A percentile compares a stretch with the other conserved stretches of the same genome.
phyloP scores from a whole-genome alignment of 2,888 invertebrate species.

The Salpingus planirostris region DNA sequence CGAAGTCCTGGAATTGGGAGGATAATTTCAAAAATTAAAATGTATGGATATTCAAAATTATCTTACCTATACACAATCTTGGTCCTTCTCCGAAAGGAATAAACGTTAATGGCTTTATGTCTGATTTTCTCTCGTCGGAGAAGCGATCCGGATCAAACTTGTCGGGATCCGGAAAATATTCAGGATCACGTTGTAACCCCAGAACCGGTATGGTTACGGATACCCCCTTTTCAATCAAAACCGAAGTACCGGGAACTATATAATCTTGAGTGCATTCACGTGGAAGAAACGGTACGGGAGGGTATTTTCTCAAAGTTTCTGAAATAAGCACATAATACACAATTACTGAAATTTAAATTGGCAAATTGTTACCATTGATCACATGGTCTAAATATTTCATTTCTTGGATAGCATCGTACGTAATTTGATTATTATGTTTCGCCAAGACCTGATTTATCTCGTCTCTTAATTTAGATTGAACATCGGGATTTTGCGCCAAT shows the following conservation, averaged over 20 bases:
- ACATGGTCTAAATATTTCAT: slow-evolving; percentile 41
- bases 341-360: background rate
- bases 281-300: background rate
- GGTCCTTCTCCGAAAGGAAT: slow-evolving; percentile 2
- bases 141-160: background rate
- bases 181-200: background rate
- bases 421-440: slow-evolving; percentile 32
- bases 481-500: slow-evolving; percentile 38
- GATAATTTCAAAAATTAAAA: background rate
- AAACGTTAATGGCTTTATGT: background rate
- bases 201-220: background rate
- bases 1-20: background rate
- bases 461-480: slow-evolving; percentile 38
- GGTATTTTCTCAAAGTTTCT: slow-evolving; percentile 1
- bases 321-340: background rate
- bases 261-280: background rate
- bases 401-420: slow-evolving; percentile 38
- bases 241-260: background rate
- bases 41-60: background rate
- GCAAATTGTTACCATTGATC: slow-evolving; percentile 13
- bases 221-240: background rate
- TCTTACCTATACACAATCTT: background rate
- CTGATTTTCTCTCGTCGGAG: background rate
- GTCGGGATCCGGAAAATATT: background rate
- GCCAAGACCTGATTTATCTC: slow-evolving; percentile 34